Evolutionary conservation across 2,888 invertebrate species (phyloP), one percentile per base, ranked within the genome.

Genomic region (Arrhopalites spinosus): DNA sequence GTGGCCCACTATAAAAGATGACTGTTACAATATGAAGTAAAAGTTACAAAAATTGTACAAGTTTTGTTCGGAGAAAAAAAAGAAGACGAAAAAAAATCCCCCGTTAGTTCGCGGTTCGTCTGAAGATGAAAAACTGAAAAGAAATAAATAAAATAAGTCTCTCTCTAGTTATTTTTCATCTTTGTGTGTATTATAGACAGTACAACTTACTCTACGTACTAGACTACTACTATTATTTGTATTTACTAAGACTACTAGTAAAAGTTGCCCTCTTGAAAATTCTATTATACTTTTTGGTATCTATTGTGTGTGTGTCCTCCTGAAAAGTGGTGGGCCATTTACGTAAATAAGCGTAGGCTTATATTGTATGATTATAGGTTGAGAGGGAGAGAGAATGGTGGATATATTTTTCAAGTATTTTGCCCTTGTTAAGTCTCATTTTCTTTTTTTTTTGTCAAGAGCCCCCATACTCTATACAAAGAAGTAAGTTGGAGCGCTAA

Each of bases 91-190:
- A 69, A 53, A 23, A 69, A 69, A 27, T 59, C 43, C 59, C 61
- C 71, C 71, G 61, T 61, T 72, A 72, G 23, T 64, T 45, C 59
- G 71, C 71, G 71, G 71, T 72, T 20, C 63, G 43, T 63, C 43
- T 63, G 56, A 72, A 63, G 61, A 72, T 72, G 61, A 47, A 45
- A 61, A 13, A 45, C 45, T 61, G 43, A 45, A 59, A 70, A 59
- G 61, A 11, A 45, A 72, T n/a, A 61, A 47, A 61, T n/a, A 11
- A 47, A 45, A 43, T 50, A 56, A 29, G 56, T 61, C 45, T 72
- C n/a, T 45, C 47, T 72, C 45, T 69, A n/a, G n/a, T 70, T 70
- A 20, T 27, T 56, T 70, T 23, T 47, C 30, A 56, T 70, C 36
- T 67, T 43, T 56, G 50, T 50, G 30, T 64, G 25, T 25, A 61